Evolutionary conservation across 2,113 vertebrate genomes (phyloP).

Genomic region (Rafetus swinhoei): DNA sequence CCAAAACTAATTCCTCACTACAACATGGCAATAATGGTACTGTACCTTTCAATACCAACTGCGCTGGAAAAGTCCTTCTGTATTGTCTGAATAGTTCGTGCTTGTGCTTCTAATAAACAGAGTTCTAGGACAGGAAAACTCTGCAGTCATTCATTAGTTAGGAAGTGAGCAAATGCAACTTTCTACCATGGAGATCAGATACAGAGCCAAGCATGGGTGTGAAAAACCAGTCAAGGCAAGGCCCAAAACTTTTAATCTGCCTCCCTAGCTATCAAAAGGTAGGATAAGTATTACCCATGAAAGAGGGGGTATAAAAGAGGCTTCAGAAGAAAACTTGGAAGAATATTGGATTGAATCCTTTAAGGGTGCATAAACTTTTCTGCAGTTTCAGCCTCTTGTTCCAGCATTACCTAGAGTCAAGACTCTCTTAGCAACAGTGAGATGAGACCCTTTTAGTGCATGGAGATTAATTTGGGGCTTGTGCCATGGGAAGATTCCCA

Average conservation of each 20-base stretch:
- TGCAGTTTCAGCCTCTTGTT: not conserved
- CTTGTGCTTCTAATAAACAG: rapidly evolving
- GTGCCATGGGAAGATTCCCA: not conserved
- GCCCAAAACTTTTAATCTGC: not conserved
- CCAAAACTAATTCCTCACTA: not conserved
- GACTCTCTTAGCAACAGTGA: not conserved
- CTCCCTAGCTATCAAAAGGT: not conserved
- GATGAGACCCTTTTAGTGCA: not conserved
- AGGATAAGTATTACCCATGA: rapidly evolving
- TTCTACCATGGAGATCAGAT: not conserved
- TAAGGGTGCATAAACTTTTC: not conserved
- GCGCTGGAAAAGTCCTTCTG: not conserved
- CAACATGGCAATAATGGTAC: rapidly evolving
- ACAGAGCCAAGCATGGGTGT: not conserved
- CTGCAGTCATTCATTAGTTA: rapidly evolving
- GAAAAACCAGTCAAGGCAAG: rapidly evolving
- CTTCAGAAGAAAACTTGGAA: rapidly evolving
- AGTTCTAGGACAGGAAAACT: not conserved
- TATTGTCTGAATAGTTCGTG: rapidly evolving
- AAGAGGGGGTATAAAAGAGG: rapidly evolving
- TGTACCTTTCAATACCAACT: rapidly evolving
- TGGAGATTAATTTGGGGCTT: not conserved
- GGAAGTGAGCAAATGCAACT: not conserved
- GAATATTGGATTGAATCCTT: not conserved
- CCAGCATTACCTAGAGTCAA: not conserved